Percentiles rank a stretch among this genome's conserved stretches.
These are phyloP conservation scores for Ciona savignyi DNA, from an alignment of 23 tunicate genomes.

Conservation along the genomic window DNA sequence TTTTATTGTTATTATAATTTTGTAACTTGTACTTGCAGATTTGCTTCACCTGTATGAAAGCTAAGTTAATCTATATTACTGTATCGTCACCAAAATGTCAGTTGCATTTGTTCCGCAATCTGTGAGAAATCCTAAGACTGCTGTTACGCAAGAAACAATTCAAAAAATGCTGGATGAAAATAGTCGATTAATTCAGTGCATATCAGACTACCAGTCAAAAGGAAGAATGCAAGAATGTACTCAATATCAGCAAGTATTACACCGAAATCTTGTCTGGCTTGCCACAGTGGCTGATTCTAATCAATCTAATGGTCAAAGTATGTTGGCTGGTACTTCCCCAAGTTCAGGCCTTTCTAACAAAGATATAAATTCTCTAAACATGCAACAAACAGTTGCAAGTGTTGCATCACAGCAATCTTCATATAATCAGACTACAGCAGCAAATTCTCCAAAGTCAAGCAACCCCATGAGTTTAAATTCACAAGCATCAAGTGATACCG, in stretches of 20 bases:
- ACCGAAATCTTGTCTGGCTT: conserved; percentile 88
- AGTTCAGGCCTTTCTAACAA: neutral
- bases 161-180: conserved; percentile 97
- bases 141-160: conserved; percentile 74
- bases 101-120: conserved; percentile 78
- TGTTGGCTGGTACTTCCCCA: neutral
- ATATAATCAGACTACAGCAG: neutral
- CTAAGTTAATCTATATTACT: too few species aligned
- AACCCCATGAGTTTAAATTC: neutral
- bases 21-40: too few species aligned
- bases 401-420: neutral
- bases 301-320: conserved; percentile 20
- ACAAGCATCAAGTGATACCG: neutral
- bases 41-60: too few species aligned
- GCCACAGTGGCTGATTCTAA: conserved; percentile 98
- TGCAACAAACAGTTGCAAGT: neutral
- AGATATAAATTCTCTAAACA: neutral
- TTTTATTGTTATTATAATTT: too few species aligned
- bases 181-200: conserved; percentile 82
- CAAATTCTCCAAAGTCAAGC: neutral
- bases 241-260: conserved; percentile 81
- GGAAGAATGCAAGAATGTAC: conserved; percentile 86
- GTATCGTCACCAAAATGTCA: too few species aligned
- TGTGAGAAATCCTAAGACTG: conserved; percentile 45
- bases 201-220: conserved; percentile 70